These are phyloP conservation scores for Heterochromis multidens DNA, from an alignment of 2,113 vertebrate genomes.

Conservation along the genomic window DNA sequence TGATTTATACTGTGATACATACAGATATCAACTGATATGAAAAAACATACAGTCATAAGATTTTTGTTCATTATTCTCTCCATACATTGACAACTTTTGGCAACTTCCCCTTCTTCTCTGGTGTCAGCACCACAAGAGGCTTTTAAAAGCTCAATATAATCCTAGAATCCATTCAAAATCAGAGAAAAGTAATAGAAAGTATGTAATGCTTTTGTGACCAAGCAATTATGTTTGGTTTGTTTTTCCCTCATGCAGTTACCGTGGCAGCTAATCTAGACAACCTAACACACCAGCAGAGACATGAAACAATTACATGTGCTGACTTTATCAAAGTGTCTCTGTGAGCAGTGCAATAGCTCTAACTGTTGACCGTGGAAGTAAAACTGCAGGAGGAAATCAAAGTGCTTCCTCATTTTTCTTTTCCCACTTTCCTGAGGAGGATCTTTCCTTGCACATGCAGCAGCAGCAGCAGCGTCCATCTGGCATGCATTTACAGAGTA, in stretches of 20 bases:
- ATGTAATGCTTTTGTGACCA: conserved; percentile 1
- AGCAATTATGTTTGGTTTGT: background rate
- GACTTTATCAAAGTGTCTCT: background rate
- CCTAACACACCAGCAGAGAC: background rate
- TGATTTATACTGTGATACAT: background rate
- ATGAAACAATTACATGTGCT: background rate
- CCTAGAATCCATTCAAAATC: background rate
- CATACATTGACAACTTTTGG: background rate
- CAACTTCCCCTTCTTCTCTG: background rate
- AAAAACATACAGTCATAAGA: background rate
- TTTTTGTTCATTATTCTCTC: background rate
- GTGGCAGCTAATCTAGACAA: conserved; percentile 10
- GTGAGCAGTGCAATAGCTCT: conserved; percentile 11
- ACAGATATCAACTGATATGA: background rate
- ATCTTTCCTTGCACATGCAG: conserved; percentile 37
- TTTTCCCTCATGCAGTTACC: conserved; percentile 13
- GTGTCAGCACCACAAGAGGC: background rate
- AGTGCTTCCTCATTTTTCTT: conserved; percentile 56
- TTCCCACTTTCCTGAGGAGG: conserved; percentile 18
- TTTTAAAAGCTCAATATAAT: background rate
- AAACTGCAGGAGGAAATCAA: conserved; percentile 46
- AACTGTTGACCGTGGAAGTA: conserved; percentile 45
- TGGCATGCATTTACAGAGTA: conserved; percentile 71
- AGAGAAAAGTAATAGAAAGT: background rate
- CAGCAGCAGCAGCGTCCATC: conserved; percentile 58